Evolutionary conservation across 2,113 vertebrate genomes (phyloP).

Genomic region (Mixornis gularis): DNA sequence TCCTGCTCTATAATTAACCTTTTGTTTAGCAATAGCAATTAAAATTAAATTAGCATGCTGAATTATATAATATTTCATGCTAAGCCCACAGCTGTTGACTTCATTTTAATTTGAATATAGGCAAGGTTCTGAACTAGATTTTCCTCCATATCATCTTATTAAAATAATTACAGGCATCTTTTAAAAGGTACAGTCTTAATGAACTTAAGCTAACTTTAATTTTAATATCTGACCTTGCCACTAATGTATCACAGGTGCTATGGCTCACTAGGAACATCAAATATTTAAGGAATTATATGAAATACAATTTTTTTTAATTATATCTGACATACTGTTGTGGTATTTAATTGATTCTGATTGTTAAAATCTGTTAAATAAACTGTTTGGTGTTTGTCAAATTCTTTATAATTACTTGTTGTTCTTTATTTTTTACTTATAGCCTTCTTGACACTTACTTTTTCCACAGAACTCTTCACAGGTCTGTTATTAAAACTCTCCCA

Average conservation of each 20-base stretch:
- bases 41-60: background rate
- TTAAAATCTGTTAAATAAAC: background rate
- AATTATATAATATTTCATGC: background rate
- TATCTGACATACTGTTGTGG: background rate
- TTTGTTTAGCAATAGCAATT: constrained; percentile 5
- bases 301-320: background rate
- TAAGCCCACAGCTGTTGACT: constrained; percentile 12
- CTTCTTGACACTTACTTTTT: background rate
- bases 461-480: background rate
- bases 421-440: background rate
- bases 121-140: background rate
- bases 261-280: background rate
- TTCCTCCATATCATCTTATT: background rate
- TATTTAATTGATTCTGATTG: background rate
- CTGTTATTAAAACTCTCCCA: background rate
- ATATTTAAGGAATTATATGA: background rate
- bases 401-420: background rate
- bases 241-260: background rate
- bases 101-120: background rate
- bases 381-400: background rate
- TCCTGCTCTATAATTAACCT: constrained; percentile 18
- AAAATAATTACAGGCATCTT: background rate
- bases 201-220: background rate
- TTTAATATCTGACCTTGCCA: background rate
- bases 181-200: background rate